These are phyloP conservation scores for Dryobates pubescens DNA, from an alignment of 2,797 vertebrate genomes.

Conservation along the genomic window DNA sequence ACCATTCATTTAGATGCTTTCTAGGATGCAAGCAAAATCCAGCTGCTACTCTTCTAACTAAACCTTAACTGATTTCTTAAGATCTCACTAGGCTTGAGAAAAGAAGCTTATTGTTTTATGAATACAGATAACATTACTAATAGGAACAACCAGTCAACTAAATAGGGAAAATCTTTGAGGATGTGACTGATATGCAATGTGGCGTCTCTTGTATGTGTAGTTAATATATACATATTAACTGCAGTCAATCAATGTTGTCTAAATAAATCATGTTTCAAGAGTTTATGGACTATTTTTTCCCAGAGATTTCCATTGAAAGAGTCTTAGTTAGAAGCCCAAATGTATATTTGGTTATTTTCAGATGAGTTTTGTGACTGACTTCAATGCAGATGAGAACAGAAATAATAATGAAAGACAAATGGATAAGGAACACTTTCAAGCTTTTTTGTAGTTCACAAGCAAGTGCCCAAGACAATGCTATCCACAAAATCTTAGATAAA, in stretches of 20 bases:
- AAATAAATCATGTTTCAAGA: not conserved
- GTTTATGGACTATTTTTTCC: not conserved
- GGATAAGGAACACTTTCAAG: not conserved
- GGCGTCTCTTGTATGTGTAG: accelerated
- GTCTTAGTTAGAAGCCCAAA: not conserved
- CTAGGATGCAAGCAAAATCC: not conserved
- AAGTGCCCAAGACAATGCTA: not conserved
- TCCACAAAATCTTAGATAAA: not conserved
- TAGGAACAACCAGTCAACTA: not conserved
- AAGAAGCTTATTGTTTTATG: not conserved
- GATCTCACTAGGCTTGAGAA: not conserved
- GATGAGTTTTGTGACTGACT: not conserved
- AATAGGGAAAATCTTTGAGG: not conserved
- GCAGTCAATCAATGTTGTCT: not conserved
- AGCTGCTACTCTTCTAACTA: not conserved
- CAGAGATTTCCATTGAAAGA: not conserved
- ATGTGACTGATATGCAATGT: not conserved
- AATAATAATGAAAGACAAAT: not conserved
- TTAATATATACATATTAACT: not conserved
- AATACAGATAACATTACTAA: not conserved
- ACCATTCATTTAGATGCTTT: not conserved
- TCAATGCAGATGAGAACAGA: not conserved
- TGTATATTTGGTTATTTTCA: not conserved
- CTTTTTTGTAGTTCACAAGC: not conserved
- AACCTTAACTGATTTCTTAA: not conserved